phyloP scores from a whole-genome alignment of 2,888 invertebrate species.

The Brachynemurus nebulosus region DNA sequence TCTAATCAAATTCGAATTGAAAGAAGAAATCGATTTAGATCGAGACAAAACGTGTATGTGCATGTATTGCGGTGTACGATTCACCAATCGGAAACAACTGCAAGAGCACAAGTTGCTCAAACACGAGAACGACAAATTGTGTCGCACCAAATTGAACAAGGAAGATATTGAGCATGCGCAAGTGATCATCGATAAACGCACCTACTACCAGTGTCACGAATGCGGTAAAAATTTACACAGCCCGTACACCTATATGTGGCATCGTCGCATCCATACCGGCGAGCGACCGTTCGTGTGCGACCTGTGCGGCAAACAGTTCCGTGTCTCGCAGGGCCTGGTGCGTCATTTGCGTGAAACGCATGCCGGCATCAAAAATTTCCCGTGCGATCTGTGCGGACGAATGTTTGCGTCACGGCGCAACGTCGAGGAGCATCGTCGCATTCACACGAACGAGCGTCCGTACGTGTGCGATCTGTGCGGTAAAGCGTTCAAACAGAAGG shows the following conservation, averaged over 20 bases:
- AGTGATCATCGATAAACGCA: slow-evolving; percentile 34
- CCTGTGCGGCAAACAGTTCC: slow-evolving; percentile 49
- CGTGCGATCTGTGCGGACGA: slow-evolving; percentile 40
- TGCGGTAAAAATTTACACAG: slow-evolving; percentile 47
- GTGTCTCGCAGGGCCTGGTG: slow-evolving; percentile 47
- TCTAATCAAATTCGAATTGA: too few species aligned
- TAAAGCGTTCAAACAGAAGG: slow-evolving; percentile 50
- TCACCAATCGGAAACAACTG: background rate
- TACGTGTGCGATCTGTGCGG: slow-evolving; percentile 44
- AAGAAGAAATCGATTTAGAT: too few species aligned
- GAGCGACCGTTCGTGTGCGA: slow-evolving; percentile 52
- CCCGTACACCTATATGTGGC: slow-evolving; percentile 46
- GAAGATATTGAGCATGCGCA: slow-evolving; percentile 29
- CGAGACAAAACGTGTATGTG: too few species aligned
- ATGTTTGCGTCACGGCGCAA: slow-evolving; percentile 47
- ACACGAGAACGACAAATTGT: background rate
- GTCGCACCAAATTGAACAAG: slow-evolving; percentile 22
- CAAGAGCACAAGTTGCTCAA: background rate
- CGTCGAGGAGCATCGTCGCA: slow-evolving; percentile 42
- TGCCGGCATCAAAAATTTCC: slow-evolving; percentile 41
- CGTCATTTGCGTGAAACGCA: slow-evolving; percentile 49
- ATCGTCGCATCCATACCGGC: slow-evolving; percentile 48
- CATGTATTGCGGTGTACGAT: background rate
- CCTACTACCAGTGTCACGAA: slow-evolving; percentile 39
- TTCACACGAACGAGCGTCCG: slow-evolving; percentile 44